Evolutionary conservation across 2,888 invertebrate species (phyloP).

Genomic region (Carpatolechia fugitivella): DNA sequence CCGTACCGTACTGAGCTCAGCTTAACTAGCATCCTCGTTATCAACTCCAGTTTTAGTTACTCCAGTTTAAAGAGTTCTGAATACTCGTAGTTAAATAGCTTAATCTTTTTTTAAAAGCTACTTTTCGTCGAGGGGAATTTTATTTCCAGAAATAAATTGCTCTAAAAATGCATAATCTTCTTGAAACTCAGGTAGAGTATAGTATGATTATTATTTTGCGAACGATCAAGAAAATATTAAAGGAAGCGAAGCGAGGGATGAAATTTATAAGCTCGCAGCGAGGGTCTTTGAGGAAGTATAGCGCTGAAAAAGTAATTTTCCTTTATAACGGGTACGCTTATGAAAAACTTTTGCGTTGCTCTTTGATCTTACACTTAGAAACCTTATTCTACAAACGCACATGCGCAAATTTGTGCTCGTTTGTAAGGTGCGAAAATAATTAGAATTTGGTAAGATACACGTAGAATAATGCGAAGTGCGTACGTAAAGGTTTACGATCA

Average conservation of each 20-base stretch:
- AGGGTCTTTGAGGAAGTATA: neutral
- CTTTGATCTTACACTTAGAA: conserved; percentile 7
- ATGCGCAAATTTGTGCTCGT: neutral
- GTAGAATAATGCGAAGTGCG: no score
- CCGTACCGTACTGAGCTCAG: neutral
- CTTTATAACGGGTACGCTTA: neutral
- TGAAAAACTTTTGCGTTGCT: conserved; percentile 7
- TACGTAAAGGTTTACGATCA: no score
- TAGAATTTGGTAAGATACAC: no score
- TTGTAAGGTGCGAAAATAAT: no score
- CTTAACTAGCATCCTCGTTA: neutral
- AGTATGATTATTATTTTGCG: neutral
- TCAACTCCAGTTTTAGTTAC: neutral
- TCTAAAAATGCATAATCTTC: neutral
- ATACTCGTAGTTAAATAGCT: no score
- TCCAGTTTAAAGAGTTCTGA: neutral
- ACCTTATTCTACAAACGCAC: neutral
- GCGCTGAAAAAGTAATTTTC: conserved; percentile 6
- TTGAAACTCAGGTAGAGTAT: neutral
- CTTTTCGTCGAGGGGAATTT: no score
- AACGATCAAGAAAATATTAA: conserved; percentile 3
- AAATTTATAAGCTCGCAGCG: neutral
- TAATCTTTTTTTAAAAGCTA: no score
- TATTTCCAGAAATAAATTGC: no score
- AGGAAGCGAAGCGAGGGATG: neutral